Conservation (phyloP, 2,888 invertebrate species). For the Scaptodrosophila latifasciaeformis region DNA sequence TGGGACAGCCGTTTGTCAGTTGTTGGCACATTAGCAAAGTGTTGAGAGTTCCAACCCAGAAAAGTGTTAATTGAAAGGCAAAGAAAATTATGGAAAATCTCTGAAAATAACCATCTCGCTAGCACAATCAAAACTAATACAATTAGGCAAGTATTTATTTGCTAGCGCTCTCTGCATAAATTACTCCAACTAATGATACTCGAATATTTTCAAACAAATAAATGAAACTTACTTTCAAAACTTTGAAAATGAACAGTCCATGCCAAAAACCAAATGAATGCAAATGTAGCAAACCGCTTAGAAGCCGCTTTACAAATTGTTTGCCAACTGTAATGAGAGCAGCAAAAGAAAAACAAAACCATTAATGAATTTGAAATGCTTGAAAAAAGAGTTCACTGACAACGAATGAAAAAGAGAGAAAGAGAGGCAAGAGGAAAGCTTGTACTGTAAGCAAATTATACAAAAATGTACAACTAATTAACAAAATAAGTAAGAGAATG, state of each 20-base stretch:
- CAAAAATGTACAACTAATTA: constrained; percentile 55
- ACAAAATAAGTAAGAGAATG: constrained; percentile 11
- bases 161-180: background rate
- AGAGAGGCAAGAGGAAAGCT: background rate
- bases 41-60: no score
- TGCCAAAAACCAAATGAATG: constrained; percentile 27
- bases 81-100: constrained; percentile 12
- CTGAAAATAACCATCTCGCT: background rate
- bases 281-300: no score
- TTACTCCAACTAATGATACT: background rate
- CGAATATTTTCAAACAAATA: background rate
- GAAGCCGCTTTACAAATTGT: constrained; percentile 37
- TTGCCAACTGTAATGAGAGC: constrained; percentile 53
- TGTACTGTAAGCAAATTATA: constrained; percentile 26
- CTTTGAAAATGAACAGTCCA: constrained; percentile 32
- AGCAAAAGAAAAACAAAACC: no score
- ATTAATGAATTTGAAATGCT: no score
- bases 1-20: constrained; percentile 21
- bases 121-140: background rate
- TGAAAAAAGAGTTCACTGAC: no score
- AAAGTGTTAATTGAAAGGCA: background rate
- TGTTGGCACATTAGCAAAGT: constrained; percentile 46
- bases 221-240: constrained; percentile 44
- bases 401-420: no score
- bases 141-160: background rate